phyloP scores from a whole-genome alignment of 1,140 invertebrate species.

The Caenorhabditis latens region DNA sequence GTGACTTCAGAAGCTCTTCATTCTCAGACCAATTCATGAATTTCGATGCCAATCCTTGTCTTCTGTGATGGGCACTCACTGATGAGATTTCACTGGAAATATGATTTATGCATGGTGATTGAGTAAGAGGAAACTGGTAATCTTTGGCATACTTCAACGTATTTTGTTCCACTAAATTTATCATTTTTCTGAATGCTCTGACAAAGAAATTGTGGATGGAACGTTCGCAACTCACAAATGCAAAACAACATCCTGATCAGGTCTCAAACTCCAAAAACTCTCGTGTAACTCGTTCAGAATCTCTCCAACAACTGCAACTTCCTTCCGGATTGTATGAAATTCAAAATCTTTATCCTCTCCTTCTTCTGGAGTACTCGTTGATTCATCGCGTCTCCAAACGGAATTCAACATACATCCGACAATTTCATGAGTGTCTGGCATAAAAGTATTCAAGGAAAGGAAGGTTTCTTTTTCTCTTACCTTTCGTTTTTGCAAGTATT shows the following conservation, averaged over 20 bases:
- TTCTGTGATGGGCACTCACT: constrained; percentile 6
- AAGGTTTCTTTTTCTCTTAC: neutral
- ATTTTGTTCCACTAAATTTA: too few relatives aligned
- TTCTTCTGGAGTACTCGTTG: neutral
- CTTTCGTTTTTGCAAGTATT: constrained; percentile 7
- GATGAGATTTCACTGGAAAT: constrained; percentile 47
- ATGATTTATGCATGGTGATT: too few relatives aligned
- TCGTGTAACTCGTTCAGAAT: constrained; percentile 40
- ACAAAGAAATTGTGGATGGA: too few relatives aligned
- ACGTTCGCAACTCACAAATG: neutral
- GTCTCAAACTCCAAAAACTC: constrained; percentile 45
- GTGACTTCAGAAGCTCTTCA: neutral
- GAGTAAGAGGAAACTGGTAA: too few relatives aligned
- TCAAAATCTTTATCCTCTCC: constrained; percentile 26
- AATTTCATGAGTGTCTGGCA: constrained; percentile 29
- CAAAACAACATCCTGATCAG: constrained; percentile 25
- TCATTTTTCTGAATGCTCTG: too few relatives aligned
- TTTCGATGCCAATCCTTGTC: constrained; percentile 36
- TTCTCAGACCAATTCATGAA: constrained; percentile 33
- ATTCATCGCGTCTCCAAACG: constrained; percentile 7
- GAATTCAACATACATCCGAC: constrained; percentile 49
- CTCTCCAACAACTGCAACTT: constrained; percentile 36
- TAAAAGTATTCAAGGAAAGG: neutral
- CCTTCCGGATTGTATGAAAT: constrained; percentile 11
- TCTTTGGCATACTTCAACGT: too few relatives aligned